These are phyloP conservation scores for Ploceus nigricollis DNA, from an alignment of 2,113 vertebrate species.

Conservation along the genomic window DNA sequence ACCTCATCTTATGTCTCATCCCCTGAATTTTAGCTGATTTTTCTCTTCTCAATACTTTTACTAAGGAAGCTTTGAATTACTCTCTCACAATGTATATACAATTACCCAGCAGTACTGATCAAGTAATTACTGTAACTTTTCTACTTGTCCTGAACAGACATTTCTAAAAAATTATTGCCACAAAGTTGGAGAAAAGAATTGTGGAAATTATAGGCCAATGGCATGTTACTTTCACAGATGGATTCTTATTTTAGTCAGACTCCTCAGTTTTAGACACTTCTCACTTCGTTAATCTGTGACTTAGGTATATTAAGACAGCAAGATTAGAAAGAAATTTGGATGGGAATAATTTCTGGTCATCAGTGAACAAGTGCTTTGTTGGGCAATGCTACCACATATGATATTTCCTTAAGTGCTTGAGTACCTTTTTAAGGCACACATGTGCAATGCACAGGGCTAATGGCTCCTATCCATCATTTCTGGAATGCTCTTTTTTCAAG, in stretches of 20 bases:
- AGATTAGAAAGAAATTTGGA: conserved; percentile 53
- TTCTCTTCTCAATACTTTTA: background rate
- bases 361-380: background rate
- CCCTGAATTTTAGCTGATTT: background rate
- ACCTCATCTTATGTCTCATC: background rate
- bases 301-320: conserved; percentile 27
- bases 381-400: background rate
- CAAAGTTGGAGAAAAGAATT: background rate
- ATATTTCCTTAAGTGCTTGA: background rate
- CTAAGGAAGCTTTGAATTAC: background rate
- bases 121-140: background rate
- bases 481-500: background rate
- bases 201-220: background rate
- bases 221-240: background rate
- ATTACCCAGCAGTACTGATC: background rate
- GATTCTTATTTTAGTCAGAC: conserved; percentile 39
- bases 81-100: background rate
- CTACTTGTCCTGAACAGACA: background rate
- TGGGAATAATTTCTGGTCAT: background rate
- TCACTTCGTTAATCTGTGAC: conserved; percentile 45
- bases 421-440: background rate
- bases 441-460: background rate
- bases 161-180: background rate
- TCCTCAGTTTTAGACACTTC: conserved; percentile 38
- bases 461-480: background rate